Base-by-base conservation (phyloP, 1,140 invertebrate species). In the Cardiocondyla obscurior region DNA sequence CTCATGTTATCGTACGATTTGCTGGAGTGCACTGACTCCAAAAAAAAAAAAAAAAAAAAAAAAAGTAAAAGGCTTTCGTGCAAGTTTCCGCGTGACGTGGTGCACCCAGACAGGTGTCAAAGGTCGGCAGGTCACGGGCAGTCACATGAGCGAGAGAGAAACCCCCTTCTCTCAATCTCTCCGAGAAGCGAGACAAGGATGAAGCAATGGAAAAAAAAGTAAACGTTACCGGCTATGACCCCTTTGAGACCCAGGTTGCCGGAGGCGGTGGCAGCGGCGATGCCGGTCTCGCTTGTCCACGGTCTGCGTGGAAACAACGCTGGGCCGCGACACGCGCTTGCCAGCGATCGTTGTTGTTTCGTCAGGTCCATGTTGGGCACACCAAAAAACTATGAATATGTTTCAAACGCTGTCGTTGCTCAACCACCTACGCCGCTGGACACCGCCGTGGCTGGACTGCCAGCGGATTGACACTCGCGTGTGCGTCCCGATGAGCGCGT, bases 181-280 rank as follows among this genome's bases (percentile, higher is more conserved):
- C 14, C 19, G 19, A 4, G 14, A 16, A 3, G 42, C 10, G 6
- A 30, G 39, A 42, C 33, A 10, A 33, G 42, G 14, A 16, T 16
- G 44, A 4, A 36, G 44, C 12, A 36, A 0, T 3, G 46, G 16
- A 8, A 51, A 44, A 64, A 16, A 28, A 25, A 67, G 12, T 19
- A 65, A 51, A 51, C 81, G 86, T 93, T n/a, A 96, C 97, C 97
- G 90, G 98, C 98, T 36, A 98, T 94, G 83, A 98, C 97, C 90
- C 98, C 95, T 94, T 98, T 96, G 84, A 96, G 57, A 58, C 97
- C 95, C 89, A 95, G 94, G 53, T 95, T 96, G 67, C 95, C 95
- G 74, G 94, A 94, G 76, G 92, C 95, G 84, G 92, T 93, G 19
- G 95, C 94, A 49, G 96, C 96, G 51, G 96, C 96, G 62, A 96